Evolutionary conservation across 2,113 vertebrate species (phyloP), one percentile per base, ranked within the genome.

Genomic region (Poeciliopsis retropinna): DNA sequence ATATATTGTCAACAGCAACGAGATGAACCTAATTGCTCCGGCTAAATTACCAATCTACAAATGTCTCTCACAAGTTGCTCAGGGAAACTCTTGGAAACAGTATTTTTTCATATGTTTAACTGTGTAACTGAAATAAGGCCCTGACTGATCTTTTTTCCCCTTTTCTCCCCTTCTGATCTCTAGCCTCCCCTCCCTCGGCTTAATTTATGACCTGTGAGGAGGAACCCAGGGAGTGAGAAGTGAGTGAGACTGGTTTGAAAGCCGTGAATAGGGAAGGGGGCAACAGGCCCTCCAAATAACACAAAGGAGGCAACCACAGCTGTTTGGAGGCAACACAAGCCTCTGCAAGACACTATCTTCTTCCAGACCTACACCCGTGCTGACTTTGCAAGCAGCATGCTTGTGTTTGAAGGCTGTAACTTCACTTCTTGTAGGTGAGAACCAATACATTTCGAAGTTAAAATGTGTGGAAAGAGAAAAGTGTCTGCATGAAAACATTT

Each of bases 201-300:
- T 94, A 94, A 94, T 94, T 93, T 94, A 94, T 94, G 93, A 92
- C 87, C 91, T 92, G 93, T 81, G 90, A 92, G 91, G 85, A 91
- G 87, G 77, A 90, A 87, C 91, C 91, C 90, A 86, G 87, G 81
- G 91, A 92, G 92, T 92, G 93, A 94, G 93, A 94, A 94, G 92
- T 93, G 93, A 93, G 91, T 92, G 90, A 91, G 92, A 91, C 90
- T 89, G 91, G 92, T 93, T 91, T 93, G 93, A 94, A 93, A 91
- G 90, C 85, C 85, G 70, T 94, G 92, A 94, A 95, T 92, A 90
- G 92, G 93, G 86, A 80, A 72, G 87, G 90, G 51, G 88, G 86
- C 92, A 94, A 93, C 91, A 90, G 88, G 90, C 92, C 91, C 81
- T 87, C 86, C 87, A 92, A 92, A 92, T 81, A 90, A 89, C 91